Percentiles rank a stretch among this genome's conserved stretches.
Evolutionary conservation across 2,797 vertebrate species (phyloP).

Genomic region (Liasis olivaceus): DNA sequence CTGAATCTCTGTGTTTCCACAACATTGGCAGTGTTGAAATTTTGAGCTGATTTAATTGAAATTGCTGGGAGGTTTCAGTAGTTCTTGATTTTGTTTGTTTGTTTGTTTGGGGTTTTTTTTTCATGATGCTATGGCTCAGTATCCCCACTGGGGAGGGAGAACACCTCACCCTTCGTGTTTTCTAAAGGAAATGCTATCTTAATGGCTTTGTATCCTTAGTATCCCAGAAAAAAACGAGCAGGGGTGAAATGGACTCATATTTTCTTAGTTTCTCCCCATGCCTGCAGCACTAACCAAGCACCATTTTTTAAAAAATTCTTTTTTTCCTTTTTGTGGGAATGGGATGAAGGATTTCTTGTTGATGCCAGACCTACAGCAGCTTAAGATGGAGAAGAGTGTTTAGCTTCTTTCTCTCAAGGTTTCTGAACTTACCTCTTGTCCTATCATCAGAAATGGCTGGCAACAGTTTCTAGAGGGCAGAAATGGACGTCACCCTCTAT

Average conservation of each 20-base stretch:
- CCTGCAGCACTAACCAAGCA: not conserved
- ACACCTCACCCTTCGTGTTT: not conserved
- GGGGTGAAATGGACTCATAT: not conserved
- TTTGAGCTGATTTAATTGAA: not conserved
- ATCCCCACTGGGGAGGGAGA: not conserved
- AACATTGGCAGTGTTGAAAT: not conserved
- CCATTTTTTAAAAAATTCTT: not conserved
- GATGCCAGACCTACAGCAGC: not conserved
- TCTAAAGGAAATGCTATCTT: not conserved
- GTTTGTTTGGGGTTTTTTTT: not conserved
- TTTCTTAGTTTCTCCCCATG: not conserved
- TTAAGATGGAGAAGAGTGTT: not conserved
- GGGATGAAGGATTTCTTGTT: not conserved
- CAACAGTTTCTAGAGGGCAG: not conserved
- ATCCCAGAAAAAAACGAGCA: not conserved
- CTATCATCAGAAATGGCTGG: not conserved
- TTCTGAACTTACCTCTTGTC: not conserved
- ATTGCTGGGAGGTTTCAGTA: not conserved
- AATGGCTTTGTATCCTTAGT: not conserved
- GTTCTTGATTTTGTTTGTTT: not conserved
- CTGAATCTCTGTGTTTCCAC: not conserved
- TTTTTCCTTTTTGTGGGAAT: not conserved
- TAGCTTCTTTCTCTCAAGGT: not conserved
- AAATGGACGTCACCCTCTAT: not conserved
- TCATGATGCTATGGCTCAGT: not conserved